Conservation (phyloP, 2,888 invertebrate species). For the Nebria salina region DNA sequence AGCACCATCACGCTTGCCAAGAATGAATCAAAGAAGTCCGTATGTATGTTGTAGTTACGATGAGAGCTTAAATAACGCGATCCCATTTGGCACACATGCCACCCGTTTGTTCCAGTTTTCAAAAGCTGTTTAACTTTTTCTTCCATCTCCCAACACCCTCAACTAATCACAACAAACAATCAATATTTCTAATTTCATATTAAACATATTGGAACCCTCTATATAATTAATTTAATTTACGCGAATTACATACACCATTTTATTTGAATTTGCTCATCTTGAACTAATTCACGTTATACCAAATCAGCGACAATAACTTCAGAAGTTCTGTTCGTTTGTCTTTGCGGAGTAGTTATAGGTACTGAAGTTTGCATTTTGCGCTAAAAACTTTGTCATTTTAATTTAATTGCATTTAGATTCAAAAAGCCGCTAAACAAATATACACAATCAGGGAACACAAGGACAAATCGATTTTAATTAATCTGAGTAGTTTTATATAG, state of each 20-base stretch:
- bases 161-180: not conserved
- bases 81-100: not conserved
- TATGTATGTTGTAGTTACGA: not conserved
- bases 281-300: not conserved
- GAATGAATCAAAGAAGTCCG: conserved; percentile 17
- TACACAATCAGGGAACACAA: not conserved
- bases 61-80: not conserved
- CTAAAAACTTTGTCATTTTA: conserved; percentile 12
- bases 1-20: conserved; percentile 6
- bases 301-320: not conserved
- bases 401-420: conserved; percentile 14
- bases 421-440: not conserved
- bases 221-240: too few species aligned
- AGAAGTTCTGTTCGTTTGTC: not conserved
- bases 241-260: too few species aligned
- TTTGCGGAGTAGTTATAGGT: not conserved
- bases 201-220: too few species aligned
- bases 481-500: not conserved
- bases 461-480: not conserved
- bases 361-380: not conserved
- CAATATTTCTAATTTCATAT: not conserved
- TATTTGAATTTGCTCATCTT: not conserved
- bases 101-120: not conserved
- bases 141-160: not conserved
- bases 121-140: not conserved